phyloP scores from a whole-genome alignment of 2,888 invertebrate genomes.

The Chrysodeixis includens region DNA sequence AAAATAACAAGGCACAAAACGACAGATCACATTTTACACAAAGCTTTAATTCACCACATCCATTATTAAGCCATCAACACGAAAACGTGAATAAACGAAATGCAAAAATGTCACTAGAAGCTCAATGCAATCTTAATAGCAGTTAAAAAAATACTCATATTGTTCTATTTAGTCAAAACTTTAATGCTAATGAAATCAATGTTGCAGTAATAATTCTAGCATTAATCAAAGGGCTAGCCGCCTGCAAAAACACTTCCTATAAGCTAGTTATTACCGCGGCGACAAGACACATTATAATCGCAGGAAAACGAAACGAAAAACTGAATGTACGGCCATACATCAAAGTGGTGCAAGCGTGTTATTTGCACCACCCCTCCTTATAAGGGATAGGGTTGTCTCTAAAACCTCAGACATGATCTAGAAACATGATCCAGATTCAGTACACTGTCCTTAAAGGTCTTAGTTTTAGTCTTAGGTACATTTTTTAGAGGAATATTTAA shows the following conservation, averaged over 20 bases:
- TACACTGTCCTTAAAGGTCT: background rate
- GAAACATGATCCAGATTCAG: background rate
- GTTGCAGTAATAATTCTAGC: constrained; percentile 14
- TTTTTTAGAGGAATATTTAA: too few species aligned
- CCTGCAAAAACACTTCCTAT: constrained; percentile 38
- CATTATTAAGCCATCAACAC: too few species aligned
- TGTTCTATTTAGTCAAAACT: too few species aligned
- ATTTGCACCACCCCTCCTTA: constrained; percentile 55
- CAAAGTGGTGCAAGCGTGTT: constrained; percentile 58
- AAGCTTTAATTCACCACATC: too few species aligned
- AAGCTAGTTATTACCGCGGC: constrained; percentile 23
- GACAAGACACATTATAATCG: constrained; percentile 41
- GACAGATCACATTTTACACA: too few species aligned
- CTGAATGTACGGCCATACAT: constrained; percentile 56
- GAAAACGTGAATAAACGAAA: too few species aligned
- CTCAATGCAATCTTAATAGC: too few species aligned
- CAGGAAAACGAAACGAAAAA: constrained; percentile 57
- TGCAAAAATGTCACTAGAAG: too few species aligned
- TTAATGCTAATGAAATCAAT: background rate
- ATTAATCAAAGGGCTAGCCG: constrained; percentile 31
- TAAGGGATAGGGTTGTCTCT: constrained; percentile 36
- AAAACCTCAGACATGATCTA: background rate
- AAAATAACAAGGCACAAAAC: too few species aligned
- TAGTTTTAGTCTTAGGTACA: background rate
- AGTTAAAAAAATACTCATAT: too few species aligned